Evolutionary conservation across 2,113 vertebrate species (phyloP), one percentile per base, ranked within the genome.

Genomic region (Caranx ignobilis): DNA sequence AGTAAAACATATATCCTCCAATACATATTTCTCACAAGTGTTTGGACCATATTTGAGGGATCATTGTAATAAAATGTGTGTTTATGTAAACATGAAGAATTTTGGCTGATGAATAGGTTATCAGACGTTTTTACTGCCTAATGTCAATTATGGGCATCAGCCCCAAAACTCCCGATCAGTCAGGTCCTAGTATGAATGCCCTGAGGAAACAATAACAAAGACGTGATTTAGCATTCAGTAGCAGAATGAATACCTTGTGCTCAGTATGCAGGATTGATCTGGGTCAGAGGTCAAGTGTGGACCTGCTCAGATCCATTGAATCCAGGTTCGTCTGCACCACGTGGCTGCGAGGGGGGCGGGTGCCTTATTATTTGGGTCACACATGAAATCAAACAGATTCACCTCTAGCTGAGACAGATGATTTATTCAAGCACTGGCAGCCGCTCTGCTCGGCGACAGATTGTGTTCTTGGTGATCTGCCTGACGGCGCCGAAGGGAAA

Each of bases 401-500:
- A 93, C 86, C 91, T 93, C 89, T 76, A 87, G 84, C 92, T 91
- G 87, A 83, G 84, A 67, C 47, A 0, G 66, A 94, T 95, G 90
- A 92, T 90, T 94, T 91, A 92, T 92, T 94, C 88, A 95, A 89
- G 81, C 55, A 50, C 82, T 93, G 87, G 86, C 92, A 93, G 86
- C 81, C 78, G 81, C 79, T 90, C 75, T 11, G 61, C 72, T 6
- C 59, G 68, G 84, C 83, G 62, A 88, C 91, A 92, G 90, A 88
- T 89, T 88, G 91, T 78, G 79, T 89, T 87, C 77, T 87, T 89
- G 89, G 84, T 84, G 78, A 82, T 77, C 78, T 73, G 88, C 83
- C 91, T 81, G 85, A 82, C 39, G 3, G 71, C 78, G 75, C 87
- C 81, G 55, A 81, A 50, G 82, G 74, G 71, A 56, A 61, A 41